Base-by-base conservation (phyloP, 2,113 vertebrate species). In the Actenoides lindsayi region DNA sequence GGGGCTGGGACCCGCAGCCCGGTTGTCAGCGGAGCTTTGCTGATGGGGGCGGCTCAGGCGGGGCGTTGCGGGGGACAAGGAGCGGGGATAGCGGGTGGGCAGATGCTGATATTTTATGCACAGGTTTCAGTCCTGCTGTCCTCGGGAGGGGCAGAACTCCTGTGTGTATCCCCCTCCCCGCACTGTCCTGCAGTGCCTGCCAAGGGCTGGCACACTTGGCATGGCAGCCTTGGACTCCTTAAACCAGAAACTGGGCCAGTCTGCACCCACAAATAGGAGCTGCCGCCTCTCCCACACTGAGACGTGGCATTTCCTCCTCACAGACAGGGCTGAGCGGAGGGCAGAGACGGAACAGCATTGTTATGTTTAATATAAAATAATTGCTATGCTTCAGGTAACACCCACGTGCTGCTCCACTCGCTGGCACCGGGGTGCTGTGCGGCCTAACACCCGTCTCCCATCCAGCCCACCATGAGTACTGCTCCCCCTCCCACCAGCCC, bases 141-240 rank as follows among this genome's bases (percentile, higher is more conserved):
- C 35, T 33, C 6, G 12, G 24, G 11, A 10, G 21, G 25, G 33
- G 11, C 7, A 56, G 44, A 46, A 1, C 7, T 30, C 41, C 7
- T 17, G 7, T 4, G 54, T 6, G 33, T 17, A 27, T 16, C 28
- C 28, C 28, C 23, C 6, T 42, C 6, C 23, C 12, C 48, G 44
- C 35, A 0, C 27, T 4, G 16, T 17, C 51, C 80, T 8, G 25
- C 11, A 5, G 37, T 0, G 5, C 39, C 57, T 2, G 2, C 31
- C 4, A 6, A 23, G 48, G 44, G 69, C 37, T 46, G 44, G 44
- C 70, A n/a, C 13, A 0, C 9, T 13, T 18, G 39, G 48, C 74
- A 2, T 1, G 44, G 65, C 19, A 8, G 16, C 12, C 5, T 37
- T 17, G 85, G 46, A 35, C 57, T 48, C 8, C 2, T 1, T 2